Evolutionary conservation across 1,140 invertebrate species (phyloP).

Genomic region (Steinernema khuongi): DNA sequence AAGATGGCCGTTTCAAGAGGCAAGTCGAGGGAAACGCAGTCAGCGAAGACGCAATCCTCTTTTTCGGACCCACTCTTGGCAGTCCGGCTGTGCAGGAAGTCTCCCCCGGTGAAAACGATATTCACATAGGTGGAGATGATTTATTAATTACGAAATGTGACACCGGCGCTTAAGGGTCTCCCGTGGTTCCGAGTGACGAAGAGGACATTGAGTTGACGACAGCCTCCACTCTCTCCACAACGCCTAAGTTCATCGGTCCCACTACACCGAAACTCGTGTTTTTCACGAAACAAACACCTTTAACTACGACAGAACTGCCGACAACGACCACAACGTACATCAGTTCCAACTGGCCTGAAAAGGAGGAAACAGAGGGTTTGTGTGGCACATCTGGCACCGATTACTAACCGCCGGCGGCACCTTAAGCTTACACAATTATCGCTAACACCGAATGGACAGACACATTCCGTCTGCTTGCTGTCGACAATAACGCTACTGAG

Average conservation of each 20-base stretch:
- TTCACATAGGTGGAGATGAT: slow-evolving; percentile 10
- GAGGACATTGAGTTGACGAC: slow-evolving; percentile 29
- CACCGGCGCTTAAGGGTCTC: slow-evolving; percentile 17
- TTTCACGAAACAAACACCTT: slow-evolving; percentile 21
- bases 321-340: slow-evolving; percentile 3
- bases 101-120: neutral
- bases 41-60: neutral
- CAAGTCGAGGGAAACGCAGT: neutral
- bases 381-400: neutral
- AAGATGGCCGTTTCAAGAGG: neutral
- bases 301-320: slow-evolving; percentile 18
- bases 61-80: neutral
- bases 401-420: neutral
- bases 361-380: slow-evolving; percentile 14
- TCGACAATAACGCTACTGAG: neutral
- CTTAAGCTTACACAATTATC: slow-evolving; percentile 19
- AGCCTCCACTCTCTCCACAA: slow-evolving; percentile 11
- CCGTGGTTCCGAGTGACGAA: neutral
- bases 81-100: neutral
- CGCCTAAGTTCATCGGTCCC: neutral
- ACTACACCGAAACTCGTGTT: slow-evolving; percentile 23
- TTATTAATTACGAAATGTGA: slow-evolving; percentile 21
- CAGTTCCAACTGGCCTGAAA: slow-evolving; percentile 6
- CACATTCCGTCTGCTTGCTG: neutral
- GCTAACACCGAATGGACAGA: slow-evolving; percentile 13